Evolutionary conservation across 1,140 invertebrate species (phyloP).

Genomic region (Drosophila willistoni): DNA sequence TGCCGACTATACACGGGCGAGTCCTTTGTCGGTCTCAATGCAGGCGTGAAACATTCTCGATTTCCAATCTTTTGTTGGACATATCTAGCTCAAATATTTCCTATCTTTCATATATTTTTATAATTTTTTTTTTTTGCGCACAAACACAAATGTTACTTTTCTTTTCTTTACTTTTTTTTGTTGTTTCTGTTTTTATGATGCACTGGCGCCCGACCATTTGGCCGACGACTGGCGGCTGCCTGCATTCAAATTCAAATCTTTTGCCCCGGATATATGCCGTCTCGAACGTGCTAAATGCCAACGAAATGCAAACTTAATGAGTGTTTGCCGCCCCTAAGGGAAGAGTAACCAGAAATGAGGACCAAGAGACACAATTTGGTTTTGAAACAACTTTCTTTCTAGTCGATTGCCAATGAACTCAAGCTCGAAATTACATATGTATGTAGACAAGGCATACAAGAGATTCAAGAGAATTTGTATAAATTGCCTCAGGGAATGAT

Average conservation of each 20-base stretch:
- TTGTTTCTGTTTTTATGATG: conserved; percentile 57
- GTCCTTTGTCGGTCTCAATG: conserved; percentile 55
- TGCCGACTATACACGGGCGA: conserved; percentile 23
- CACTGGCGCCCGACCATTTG: conserved; percentile 54
- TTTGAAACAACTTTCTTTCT: conserved; percentile 51
- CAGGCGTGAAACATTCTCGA: conserved; percentile 70
- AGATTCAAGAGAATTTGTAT: neutral
- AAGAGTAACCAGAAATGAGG: neutral
- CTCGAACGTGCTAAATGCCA: conserved; percentile 57
- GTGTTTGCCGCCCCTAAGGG: conserved; percentile 23
- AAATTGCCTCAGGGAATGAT: neutral
- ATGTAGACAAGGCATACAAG: neutral
- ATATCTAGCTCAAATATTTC: conserved; percentile 26
- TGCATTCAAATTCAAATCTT: conserved; percentile 19
- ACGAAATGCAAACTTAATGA: conserved; percentile 69
- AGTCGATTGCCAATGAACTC: conserved; percentile 60
- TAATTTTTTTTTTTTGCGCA: conserved; percentile 45
- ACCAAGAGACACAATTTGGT: conserved; percentile 5
- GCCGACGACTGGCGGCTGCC: conserved; percentile 1
- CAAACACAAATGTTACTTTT: conserved; percentile 22
- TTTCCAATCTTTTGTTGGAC: conserved; percentile 47
- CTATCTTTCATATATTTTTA: conserved; percentile 21
- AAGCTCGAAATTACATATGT: conserved; percentile 67
- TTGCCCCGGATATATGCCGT: conserved; percentile 68
- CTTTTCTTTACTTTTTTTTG: neutral